Conservation (phyloP, 2,113 vertebrate genomes). For the Danio rerio region GRCz12tu NC_133192.1:7564501-7565000, state of each 20-base stretch:
- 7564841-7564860: neutral
- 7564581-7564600: too few species aligned
- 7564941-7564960: slow-evolving; percentile 37
- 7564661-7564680: too few species aligned
- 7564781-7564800: neutral
- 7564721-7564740: too few species aligned
- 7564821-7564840: neutral
- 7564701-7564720: too few species aligned
- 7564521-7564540: too few species aligned
- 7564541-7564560: too few species aligned
- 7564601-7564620: too few species aligned
- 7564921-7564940: slow-evolving; percentile 49
- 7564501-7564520: too few species aligned
- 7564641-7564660: too few species aligned
- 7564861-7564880: neutral
- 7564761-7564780: neutral
- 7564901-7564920: neutral
- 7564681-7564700: too few species aligned
- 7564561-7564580: too few species aligned
- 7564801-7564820: neutral
- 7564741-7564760: neutral
- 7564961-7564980: slow-evolving; percentile 47
- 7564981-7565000: slow-evolving; percentile 46
- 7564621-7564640: too few species aligned
- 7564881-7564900: neutral